Evolutionary conservation across 2,888 invertebrate species (phyloP).

Genomic region (Apodemia zela): DNA sequence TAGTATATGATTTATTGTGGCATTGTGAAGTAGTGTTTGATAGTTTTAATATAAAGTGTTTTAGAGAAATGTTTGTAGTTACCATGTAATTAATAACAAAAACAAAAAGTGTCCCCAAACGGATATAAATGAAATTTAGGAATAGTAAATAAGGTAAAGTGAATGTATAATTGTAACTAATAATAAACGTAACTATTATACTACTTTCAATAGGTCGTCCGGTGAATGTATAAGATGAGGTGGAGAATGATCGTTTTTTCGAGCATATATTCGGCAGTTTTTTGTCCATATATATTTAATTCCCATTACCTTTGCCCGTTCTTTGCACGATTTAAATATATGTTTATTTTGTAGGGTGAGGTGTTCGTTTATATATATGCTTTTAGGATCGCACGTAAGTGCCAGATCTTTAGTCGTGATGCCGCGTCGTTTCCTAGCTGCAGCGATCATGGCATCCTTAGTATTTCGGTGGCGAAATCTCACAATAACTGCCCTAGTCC

Average conservation of each 20-base stretch:
- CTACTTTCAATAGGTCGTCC: too few relatives aligned
- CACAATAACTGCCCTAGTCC: background rate
- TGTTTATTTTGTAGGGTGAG: constrained; percentile 16
- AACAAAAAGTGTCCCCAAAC: too few relatives aligned
- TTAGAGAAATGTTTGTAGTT: too few relatives aligned
- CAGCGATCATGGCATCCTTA: constrained; percentile 20
- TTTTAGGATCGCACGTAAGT: constrained; percentile 15
- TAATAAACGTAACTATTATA: background rate
- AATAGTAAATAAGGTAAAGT: too few relatives aligned
- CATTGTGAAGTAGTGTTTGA: background rate
- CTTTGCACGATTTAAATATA: background rate
- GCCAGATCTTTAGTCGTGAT: constrained; percentile 17
- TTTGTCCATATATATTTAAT: constrained; percentile 17
- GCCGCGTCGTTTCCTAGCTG: constrained; percentile 15
- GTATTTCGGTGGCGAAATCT: constrained; percentile 15
- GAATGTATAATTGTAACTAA: too few relatives aligned
- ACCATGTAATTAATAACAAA: too few relatives aligned
- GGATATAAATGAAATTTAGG: too few relatives aligned
- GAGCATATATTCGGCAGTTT: constrained; percentile 12
- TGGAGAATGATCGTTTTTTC: background rate
- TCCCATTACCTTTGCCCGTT: background rate
- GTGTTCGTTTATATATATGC: constrained; percentile 17
- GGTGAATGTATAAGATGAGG: background rate
- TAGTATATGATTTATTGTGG: background rate
- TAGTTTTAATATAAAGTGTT: too few relatives aligned